These are phyloP conservation scores for Melinaea menophilus DNA, from an alignment of 2,888 invertebrate genomes.

Conservation along the genomic window DNA sequence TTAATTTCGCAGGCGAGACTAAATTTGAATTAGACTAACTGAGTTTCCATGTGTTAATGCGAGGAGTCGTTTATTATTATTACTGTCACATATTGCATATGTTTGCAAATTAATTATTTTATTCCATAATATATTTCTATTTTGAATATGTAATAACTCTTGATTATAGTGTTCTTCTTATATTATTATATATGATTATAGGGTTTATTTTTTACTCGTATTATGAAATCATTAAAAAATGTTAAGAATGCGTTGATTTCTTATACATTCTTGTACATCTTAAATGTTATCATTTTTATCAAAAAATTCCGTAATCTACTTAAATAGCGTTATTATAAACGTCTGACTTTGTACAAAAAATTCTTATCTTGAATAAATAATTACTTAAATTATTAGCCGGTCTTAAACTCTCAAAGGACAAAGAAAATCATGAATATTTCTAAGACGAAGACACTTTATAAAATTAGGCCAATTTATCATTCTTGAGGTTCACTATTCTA, in stretches of 20 bases:
- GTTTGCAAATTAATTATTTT: too few relatives aligned
- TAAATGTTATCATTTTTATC: too few relatives aligned
- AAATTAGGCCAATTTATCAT: slow-evolving; percentile 17
- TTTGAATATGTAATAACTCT: too few relatives aligned
- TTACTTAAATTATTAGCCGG: slow-evolving; percentile 28
- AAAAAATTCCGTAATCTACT: neutral
- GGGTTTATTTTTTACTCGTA: too few relatives aligned
- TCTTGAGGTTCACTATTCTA: too few relatives aligned
- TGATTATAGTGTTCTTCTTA: too few relatives aligned
- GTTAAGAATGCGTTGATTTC: too few relatives aligned
- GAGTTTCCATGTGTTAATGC: slow-evolving; percentile 4
- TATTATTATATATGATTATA: too few relatives aligned
- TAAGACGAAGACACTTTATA: slow-evolving; percentile 18
- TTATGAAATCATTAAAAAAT: too few relatives aligned
- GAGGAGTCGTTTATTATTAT: neutral
- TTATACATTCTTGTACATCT: too few relatives aligned
- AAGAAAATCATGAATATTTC: slow-evolving; percentile 18
- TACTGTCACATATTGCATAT: neutral
- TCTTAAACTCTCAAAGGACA: slow-evolving; percentile 21
- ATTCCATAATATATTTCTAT: too few relatives aligned
- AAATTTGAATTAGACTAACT: slow-evolving; percentile 9
- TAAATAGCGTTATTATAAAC: slow-evolving; percentile 9
- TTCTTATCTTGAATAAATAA: slow-evolving; percentile 32
- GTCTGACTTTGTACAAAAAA: slow-evolving; percentile 20
- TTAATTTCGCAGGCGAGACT: slow-evolving; percentile 41